Evolutionary conservation across 2,113 vertebrate genomes (phyloP).

Genomic region (Arenaria interpres): DNA sequence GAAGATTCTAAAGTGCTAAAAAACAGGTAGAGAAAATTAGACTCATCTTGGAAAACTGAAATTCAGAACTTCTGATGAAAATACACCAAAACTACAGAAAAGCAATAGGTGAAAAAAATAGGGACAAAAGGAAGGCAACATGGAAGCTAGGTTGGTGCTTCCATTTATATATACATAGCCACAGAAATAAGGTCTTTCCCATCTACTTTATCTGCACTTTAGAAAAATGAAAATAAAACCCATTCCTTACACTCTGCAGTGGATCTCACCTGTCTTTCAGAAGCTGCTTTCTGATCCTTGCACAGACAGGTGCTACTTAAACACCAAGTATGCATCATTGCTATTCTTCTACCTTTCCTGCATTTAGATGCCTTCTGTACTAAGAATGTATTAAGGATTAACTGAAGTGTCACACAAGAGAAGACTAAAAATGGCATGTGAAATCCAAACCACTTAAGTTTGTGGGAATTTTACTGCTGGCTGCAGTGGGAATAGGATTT

Average conservation of each 20-base stretch:
- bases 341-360: not conserved
- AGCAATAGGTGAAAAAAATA: not conserved
- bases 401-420: not conserved
- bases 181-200: not conserved
- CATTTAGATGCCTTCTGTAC: not conserved
- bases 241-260: not conserved
- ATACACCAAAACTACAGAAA: not conserved
- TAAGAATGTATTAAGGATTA: not conserved
- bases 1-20: not conserved
- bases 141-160: not conserved
- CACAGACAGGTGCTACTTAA: not conserved
- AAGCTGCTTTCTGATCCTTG: not conserved
- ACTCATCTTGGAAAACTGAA: not conserved
- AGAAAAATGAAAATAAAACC: not conserved
- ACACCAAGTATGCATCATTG: not conserved
- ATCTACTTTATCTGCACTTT: not conserved
- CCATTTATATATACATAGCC: not conserved
- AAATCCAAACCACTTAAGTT: not conserved
- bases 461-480: conserved; percentile 16
- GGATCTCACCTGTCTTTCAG: not conserved
- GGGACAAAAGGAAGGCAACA: not conserved
- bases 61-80: not conserved
- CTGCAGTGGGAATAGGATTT: not conserved
- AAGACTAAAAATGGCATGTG: not conserved
- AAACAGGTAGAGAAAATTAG: not conserved